These are phyloP conservation scores for Diogma glabrata DNA, from an alignment of 2,888 invertebrate genomes.

Conservation along the genomic window DNA sequence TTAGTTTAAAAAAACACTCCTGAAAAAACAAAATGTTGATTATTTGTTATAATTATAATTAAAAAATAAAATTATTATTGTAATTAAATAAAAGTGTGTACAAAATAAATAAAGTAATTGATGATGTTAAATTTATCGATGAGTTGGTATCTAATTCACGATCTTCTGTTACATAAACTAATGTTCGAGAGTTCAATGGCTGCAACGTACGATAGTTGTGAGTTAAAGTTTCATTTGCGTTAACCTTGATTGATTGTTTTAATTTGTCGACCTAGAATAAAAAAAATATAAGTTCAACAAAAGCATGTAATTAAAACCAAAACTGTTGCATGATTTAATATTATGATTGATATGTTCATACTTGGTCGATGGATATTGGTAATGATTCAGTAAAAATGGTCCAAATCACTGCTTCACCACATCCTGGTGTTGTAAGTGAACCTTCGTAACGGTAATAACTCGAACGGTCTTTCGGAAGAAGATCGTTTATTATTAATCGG, in stretches of 20 bases:
- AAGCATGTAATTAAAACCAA: not conserved
- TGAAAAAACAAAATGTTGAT: too few species aligned
- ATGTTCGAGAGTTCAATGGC: slow-evolving; percentile 28
- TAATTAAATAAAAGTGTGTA: too few species aligned
- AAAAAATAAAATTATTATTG: too few species aligned
- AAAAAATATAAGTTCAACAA: slow-evolving; percentile 12
- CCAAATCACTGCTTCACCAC: slow-evolving; percentile 64
- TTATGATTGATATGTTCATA: slow-evolving; percentile 21
- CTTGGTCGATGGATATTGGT: slow-evolving; percentile 41
- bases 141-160: not conserved
- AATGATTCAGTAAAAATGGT: slow-evolving; percentile 47
- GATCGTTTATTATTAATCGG: slow-evolving; percentile 24
- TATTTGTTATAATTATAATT: too few species aligned
- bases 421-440: slow-evolving; percentile 62
- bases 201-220: slow-evolving; percentile 40
- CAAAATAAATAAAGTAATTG: too few species aligned
- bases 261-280: slow-evolving; percentile 33
- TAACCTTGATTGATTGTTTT: slow-evolving; percentile 30
- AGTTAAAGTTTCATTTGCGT: slow-evolving; percentile 30
- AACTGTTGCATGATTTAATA: too few species aligned
- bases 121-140: not conserved
- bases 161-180: slow-evolving; percentile 14
- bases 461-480: slow-evolving; percentile 44
- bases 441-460: slow-evolving; percentile 54
- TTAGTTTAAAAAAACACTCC: too few species aligned